Percentiles rank a stretch among this genome's conserved stretches.
Conservation (phyloP, 1,140 invertebrate species). For the Calliopsis andreniformis region DNA sequence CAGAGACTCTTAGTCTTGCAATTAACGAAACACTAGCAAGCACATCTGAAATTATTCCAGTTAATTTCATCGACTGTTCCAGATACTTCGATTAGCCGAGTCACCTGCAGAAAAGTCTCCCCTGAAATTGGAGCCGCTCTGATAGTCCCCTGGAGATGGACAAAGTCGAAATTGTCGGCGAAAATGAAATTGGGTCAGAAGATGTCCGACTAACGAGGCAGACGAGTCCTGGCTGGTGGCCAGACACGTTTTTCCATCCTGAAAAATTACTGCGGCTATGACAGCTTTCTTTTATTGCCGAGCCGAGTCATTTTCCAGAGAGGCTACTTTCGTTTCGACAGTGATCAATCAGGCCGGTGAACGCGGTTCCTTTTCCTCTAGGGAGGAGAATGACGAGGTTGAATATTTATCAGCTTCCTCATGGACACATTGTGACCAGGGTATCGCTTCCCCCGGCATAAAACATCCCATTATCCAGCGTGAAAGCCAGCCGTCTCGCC, state of each 20-base stretch:
- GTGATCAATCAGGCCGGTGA: conserved; percentile 57
- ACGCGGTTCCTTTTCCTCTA: conserved; percentile 23
- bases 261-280: conserved; percentile 40
- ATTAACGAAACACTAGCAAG: too few species aligned
- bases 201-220: conserved; percentile 5
- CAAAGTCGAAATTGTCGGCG: neutral
- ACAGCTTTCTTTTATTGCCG: conserved; percentile 40
- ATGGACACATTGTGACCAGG: conserved; percentile 33
- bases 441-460: conserved; percentile 53
- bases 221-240: conserved; percentile 17
- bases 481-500: conserved; percentile 48
- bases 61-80: neutral
- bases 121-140: neutral
- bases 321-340: neutral
- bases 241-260: conserved; percentile 29
- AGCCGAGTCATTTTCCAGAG: conserved; percentile 5
- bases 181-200: conserved; percentile 40
- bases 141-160: neutral
- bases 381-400: conserved; percentile 41
- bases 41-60: neutral
- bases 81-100: neutral
- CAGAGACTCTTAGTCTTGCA: too few species aligned
- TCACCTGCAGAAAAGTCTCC: neutral
- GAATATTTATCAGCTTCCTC: conserved; percentile 66
- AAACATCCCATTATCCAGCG: conserved; percentile 61